A percentile compares a stretch with the other conserved stretches of the same genome.
phyloP scores from a whole-genome alignment of 1,140 invertebrate species.

The Ceratina australensis region DNA sequence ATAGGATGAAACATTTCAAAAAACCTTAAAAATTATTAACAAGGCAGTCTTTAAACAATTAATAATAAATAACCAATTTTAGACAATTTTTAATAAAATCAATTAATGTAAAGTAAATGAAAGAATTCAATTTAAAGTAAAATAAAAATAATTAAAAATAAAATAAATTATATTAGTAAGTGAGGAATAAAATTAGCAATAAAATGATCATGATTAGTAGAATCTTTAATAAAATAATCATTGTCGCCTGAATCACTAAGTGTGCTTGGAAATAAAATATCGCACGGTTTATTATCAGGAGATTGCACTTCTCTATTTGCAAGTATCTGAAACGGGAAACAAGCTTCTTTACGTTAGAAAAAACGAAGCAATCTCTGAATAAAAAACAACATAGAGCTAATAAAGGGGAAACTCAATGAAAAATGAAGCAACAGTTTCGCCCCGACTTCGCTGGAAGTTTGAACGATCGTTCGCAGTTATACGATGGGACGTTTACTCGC shows the following conservation, averaged over 20 bases:
- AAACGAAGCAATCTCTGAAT: not conserved
- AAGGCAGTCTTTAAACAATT: too few species aligned
- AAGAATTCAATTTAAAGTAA: too few species aligned
- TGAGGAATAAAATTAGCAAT: too few species aligned
- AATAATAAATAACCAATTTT: too few species aligned
- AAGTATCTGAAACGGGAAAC: not conserved
- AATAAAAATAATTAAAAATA: too few species aligned
- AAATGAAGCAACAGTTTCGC: constrained; percentile 7
- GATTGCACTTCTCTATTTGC: not conserved
- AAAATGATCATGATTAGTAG: too few species aligned
- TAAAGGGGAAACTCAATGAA: not conserved
- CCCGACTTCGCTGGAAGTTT: constrained; percentile 5
- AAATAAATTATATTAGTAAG: too few species aligned
- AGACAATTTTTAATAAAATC: too few species aligned
- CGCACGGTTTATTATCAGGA: not conserved
- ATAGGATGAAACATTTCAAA: too few species aligned
- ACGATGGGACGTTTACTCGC: not conserved
- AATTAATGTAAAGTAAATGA: too few species aligned
- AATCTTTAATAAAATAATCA: too few species aligned
- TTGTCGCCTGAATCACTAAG: not conserved
- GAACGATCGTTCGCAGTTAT: constrained; percentile 13
- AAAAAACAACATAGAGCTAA: not conserved
- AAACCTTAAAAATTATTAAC: too few species aligned
- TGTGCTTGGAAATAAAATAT: not conserved
- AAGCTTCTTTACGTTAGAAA: not conserved